Base-by-base conservation (phyloP, 1,140 invertebrate genomes). In the Euwallacea fornicatus region DNA sequence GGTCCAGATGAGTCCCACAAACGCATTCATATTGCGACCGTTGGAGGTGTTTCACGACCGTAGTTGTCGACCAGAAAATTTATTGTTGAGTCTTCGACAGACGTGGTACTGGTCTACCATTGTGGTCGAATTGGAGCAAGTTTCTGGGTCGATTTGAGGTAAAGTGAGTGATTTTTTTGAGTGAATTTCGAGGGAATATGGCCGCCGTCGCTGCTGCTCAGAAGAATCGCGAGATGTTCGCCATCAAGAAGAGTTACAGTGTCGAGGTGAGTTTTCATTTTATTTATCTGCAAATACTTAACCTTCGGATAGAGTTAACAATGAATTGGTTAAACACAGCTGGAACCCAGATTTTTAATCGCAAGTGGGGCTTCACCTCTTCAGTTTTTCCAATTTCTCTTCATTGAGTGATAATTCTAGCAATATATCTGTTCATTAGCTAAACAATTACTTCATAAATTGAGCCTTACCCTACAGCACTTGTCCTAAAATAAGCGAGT, bases 171-270 rank as follows among this genome's bases (percentile, higher is more conserved):
- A 7, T 33, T 16, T 56, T 66, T 55, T 53, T 42, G 61, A 9
- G 44, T 63, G 44, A 65, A 33, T 11, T 61, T 46, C 41, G 13
- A 47, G 44, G 11, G 21, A n/a, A 65, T 13, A 90, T 86, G 85
- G 93, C 93, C 88, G 91, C 91, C 81, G 91, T 94, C 78, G 92
- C 91, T 81, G 91, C 91, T 81, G 92, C 92, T 60, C 91, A 93
- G 84, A 94, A 94, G 83, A 95, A 94, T 83, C 90, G 93, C 81
- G 93, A 95, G 83, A 92, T 94, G 90, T 95, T 95, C 86, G 93
- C 93, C 83, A 95, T 95, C 85, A 95, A 96, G 85, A 97, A 97
- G 82, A 95, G 94, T 75, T 97, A 97, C 88, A 97, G 94, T 85
- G 95, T 96, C 81, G 95, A 97, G 93, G 95, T 97, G 85, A 91